Percentiles rank a stretch among this genome's conserved stretches.
These are phyloP conservation scores for Himantopus leucocephalus DNA, from an alignment of 2,113 vertebrate species.

Conservation along the genomic window DNA sequence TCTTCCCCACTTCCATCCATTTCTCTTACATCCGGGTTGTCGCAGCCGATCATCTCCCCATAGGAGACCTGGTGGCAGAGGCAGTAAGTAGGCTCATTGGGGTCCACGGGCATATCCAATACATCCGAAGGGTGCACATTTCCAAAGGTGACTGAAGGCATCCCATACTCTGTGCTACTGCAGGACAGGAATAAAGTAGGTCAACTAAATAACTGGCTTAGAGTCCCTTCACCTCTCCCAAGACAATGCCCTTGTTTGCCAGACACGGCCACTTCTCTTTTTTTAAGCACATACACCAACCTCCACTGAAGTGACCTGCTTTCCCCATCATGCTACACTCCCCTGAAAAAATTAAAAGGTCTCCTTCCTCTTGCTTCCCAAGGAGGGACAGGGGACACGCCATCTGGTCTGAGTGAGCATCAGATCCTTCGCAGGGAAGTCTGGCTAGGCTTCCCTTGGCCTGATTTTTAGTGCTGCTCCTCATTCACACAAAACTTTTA, in stretches of 20 bases:
- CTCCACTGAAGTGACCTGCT: background rate
- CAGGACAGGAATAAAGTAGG: conserved; percentile 1
- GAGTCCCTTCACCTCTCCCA: background rate
- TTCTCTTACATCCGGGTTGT: conserved; percentile 90
- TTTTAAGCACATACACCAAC: background rate
- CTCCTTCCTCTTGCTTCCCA: background rate
- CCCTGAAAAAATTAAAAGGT: background rate
- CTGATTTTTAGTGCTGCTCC: background rate
- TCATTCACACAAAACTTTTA: background rate
- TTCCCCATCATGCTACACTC: background rate
- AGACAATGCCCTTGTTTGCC: background rate
- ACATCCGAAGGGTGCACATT: conserved; percentile 95
- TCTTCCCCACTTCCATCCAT: background rate
- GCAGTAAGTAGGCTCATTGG: conserved; percentile 98
- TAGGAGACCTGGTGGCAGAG: conserved; percentile 98
- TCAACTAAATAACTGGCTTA: background rate
- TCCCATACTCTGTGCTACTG: conserved; percentile 89
- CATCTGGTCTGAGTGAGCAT: background rate
- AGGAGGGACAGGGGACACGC: background rate
- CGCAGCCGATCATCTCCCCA: conserved; percentile 98
- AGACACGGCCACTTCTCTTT: background rate
- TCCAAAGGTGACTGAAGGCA: conserved; percentile 87
- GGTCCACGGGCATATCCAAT: conserved; percentile 97
- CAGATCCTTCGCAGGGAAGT: background rate
- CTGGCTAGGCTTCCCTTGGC: background rate